Percentiles rank a stretch among this genome's conserved stretches.
phyloP scores from a whole-genome alignment of 2,113 vertebrate genomes.

The Rhipidura dahli region DNA sequence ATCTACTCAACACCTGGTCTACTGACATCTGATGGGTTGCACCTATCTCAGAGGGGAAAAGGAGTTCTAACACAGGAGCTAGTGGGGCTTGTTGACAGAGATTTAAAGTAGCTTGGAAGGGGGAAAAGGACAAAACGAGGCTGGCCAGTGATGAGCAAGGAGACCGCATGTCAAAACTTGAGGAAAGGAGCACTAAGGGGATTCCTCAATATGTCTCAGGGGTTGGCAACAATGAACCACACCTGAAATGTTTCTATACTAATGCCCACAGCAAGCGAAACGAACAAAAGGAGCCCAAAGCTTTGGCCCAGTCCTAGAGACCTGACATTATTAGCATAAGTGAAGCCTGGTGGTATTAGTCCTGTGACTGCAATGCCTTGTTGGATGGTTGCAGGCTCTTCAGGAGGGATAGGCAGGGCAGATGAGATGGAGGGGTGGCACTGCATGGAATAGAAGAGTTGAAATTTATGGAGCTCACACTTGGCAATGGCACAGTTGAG shows the following conservation, averaged over 20 bases:
- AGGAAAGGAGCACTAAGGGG: accelerated
- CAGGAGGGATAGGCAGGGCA: not conserved
- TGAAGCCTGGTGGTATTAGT: not conserved
- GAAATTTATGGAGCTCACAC: not conserved
- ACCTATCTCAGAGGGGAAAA: not conserved
- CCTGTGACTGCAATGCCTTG: not conserved
- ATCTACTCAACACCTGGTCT: not conserved
- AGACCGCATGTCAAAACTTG: not conserved
- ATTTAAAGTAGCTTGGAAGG: not conserved
- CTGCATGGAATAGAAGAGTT: not conserved
- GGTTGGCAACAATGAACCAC: not conserved
- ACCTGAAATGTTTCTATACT: not conserved
- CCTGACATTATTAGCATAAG: not conserved
- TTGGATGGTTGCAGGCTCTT: not conserved
- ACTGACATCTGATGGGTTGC: not conserved
- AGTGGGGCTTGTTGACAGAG: not conserved
- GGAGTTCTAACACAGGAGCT: not conserved
- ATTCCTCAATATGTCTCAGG: not conserved
- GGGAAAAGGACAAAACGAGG: not conserved
- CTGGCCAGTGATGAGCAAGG: not conserved
- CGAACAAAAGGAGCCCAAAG: accelerated
- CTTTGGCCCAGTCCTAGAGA: not conserved
- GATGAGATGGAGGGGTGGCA: not conserved
- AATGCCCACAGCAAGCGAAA: not conserved
- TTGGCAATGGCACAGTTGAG: not conserved